phyloP scores from a whole-genome alignment of 2,113 vertebrate genomes.

The rabbit (Oryctolagus cuniculus) region mOryCun1.1 NC_091434.1:91751001-91751500 shows the following conservation, averaged over 20 bases:
- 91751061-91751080: not conserved
- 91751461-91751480: not conserved
- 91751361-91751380: not conserved
- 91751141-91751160: not conserved
- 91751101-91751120: not conserved
- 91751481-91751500: conserved; percentile 13
- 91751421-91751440: not conserved
- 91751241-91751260: not conserved
- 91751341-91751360: not conserved
- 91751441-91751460: not conserved
- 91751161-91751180: not conserved
- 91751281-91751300: not conserved
- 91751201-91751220: not conserved
- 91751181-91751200: not conserved
- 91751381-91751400: not conserved
- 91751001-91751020: not conserved
- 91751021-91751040: not conserved
- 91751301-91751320: not conserved
- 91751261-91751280: not conserved
- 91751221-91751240: not conserved
- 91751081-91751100: conserved; percentile 8
- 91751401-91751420: not conserved
- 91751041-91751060: conserved; percentile 48
- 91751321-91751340: not conserved
- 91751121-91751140: not conserved